Base-by-base conservation (phyloP, 1,140 invertebrate species). In the Cylas formicarius region DNA sequence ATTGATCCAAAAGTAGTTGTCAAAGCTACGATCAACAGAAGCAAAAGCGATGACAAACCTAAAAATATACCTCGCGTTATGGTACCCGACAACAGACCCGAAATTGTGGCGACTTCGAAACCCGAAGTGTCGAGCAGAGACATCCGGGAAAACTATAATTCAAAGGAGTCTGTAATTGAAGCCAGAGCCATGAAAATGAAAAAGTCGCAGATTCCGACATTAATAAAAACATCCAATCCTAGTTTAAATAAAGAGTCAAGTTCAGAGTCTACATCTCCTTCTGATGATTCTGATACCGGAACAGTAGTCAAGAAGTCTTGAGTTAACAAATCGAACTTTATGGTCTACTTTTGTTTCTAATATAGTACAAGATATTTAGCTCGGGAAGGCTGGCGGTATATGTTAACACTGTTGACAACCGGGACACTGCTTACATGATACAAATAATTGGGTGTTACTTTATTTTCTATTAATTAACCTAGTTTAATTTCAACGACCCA, bases 231-330 rank as follows among this genome's bases (percentile, higher is more conserved):
- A 24, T 50, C 52, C 1, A 46, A 38, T 32, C 32, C n/a, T 8
- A 40, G 47, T 33, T 32, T 32, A 7, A 50, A 54, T 35, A 57
- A 60, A 37, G 52, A 58, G 19, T 50, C 50, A 5, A 62, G 62
- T 48, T 59, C 60, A 8, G 60, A 62, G 16, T 63, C 63, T 2
- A 55, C 42, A 4, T 44, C 53, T 13, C 56, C 62, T 2, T 61
- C 61, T 2, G 61, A 61, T 37, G 57, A 56, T 33, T 63, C 61
- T 0, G 64, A 66, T 37, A 66, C 64, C 8, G 64, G 64, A 31
- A 66, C 64, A 3, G 62, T 66, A 8, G 61, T 66, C 6, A 54
- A 54, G 19, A 47, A 42, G 18, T 29, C 48, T 11, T 52, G 40
- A 10, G 10, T 34, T 10, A 10, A 9, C n/a, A n/a, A n/a, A n/a